These are phyloP conservation scores for Zosterops hypoxanthus DNA, from an alignment of 2,113 vertebrate genomes.

Conservation along the genomic window DNA sequence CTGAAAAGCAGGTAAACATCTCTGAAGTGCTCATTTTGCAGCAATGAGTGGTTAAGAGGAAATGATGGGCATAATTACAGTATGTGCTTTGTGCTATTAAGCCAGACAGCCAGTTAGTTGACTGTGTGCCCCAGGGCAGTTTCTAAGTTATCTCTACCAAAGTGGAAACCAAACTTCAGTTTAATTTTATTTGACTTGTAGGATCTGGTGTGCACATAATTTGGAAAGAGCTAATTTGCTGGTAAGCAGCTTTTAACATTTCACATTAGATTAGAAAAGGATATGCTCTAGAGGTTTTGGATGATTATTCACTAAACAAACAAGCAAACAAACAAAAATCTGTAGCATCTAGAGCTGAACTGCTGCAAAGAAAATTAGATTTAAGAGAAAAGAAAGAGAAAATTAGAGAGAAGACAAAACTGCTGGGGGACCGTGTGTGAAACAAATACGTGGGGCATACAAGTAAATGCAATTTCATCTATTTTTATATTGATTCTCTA, in stretches of 20 bases:
- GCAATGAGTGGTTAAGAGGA: neutral
- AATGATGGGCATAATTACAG: conserved; percentile 3
- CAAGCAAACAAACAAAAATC: conserved; percentile 21
- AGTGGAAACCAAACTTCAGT: neutral
- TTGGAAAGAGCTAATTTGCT: conserved; percentile 39
- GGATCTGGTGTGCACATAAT: conserved; percentile 10
- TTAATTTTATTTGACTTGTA: conserved; percentile 46
- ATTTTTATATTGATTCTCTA: neutral
- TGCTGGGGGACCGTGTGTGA: neutral
- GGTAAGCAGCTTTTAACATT: conserved; percentile 53
- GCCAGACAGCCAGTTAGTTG: neutral
- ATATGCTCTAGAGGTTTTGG: conserved; percentile 36
- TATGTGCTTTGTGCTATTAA: neutral
- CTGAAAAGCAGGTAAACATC: neutral
- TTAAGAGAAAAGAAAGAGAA: neutral
- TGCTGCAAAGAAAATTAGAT: neutral
- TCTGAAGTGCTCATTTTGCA: neutral
- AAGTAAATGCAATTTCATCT: neutral
- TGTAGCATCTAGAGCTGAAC: neutral
- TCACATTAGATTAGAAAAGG: conserved; percentile 22
- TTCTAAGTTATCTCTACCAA: neutral
- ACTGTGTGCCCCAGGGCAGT: neutral
- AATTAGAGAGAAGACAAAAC: neutral
- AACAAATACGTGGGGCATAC: neutral
- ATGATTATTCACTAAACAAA: conserved; percentile 51